Base-by-base conservation (phyloP, 2,113 vertebrate genomes). In the Paedocypris sp. region DNA sequence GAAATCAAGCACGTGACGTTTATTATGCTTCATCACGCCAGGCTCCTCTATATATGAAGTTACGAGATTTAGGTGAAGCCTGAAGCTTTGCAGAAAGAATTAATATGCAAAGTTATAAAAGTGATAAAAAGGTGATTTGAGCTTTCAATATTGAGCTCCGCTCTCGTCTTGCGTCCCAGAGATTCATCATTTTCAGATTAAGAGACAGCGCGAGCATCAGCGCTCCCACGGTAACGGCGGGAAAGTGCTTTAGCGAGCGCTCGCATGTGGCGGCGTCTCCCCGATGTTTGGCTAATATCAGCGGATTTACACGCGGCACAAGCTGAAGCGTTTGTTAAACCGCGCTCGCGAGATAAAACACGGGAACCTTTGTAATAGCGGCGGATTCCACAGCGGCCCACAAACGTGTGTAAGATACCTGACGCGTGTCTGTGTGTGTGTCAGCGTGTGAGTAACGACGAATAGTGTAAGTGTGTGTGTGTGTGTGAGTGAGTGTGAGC, bases 101-200 rank as follows among this genome's bases (percentile, higher is more conserved):
- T 68, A 51, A 61, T 42, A 61, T 57, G 45, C 49, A 51, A 62
- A 58, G 33, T 51, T 54, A 36, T 31, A 64, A 58, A 64, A 60
- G 19, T 45, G 58, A 41, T 54, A 59, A 64, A 58, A 59, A 19
- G 35, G 49, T 54, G 53, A 64, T 60, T 52, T 43, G 49, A 64
- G 56, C 47, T 64, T 64, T 51, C 39, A 47, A 51, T 66, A 61
- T 62, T 58, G 61, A 22, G 11, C 39, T 64, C 45, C 31, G 35
- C 36, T 61, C 39, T 52, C 28, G 28, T 23, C 49, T 46, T 67
- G 41, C 43, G 50, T 68, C 41, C 36, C 42, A 32, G 8, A 54
- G 23, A 64, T 69, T 69, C 67, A 69, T 69, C 56, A 60, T 64
- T 64, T 69, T 60, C 42, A 69, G 64, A 69, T 69, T 64, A 69